Percentiles rank a stretch among this genome's conserved stretches.
Conservation (phyloP, 2,113 vertebrate genomes). For the Sylvia atricapilla region DNA sequence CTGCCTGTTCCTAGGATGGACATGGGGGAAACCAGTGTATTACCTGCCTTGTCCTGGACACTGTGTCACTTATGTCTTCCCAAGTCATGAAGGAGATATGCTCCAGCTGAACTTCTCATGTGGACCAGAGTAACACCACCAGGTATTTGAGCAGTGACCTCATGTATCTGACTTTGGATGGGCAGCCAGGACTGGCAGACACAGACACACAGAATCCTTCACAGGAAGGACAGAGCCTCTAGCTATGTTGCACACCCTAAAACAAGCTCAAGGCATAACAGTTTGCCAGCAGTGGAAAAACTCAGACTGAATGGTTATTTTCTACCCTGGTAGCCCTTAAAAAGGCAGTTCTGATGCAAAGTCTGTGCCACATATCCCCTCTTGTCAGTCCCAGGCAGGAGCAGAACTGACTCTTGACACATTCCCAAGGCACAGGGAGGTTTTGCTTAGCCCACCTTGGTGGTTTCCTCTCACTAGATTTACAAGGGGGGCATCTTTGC, state of each 20-base stretch:
- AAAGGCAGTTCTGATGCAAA: background rate
- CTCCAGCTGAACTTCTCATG: background rate
- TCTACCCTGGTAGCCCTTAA: background rate
- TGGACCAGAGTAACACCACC: background rate
- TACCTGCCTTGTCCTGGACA: background rate
- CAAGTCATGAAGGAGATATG: background rate
- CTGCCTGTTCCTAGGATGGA: background rate
- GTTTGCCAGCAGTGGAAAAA: background rate
- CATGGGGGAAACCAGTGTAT: background rate
- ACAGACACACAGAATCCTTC: background rate
- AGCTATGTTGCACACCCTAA: background rate
- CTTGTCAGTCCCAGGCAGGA: background rate
- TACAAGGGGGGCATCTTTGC: background rate
- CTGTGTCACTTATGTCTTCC: background rate
- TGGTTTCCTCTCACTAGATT: background rate
- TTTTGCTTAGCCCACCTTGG: background rate
- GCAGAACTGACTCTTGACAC: background rate
- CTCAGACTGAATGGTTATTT: background rate
- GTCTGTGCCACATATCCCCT: background rate
- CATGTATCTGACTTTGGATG: no score
- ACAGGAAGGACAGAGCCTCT: background rate
- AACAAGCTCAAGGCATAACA: background rate
- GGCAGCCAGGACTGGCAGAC: background rate
- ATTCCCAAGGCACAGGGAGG: background rate
- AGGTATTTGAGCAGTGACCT: background rate